Evolutionary conservation across 2,888 invertebrate genomes (phyloP).

Genomic region (Plagiodera versicolora): DNA sequence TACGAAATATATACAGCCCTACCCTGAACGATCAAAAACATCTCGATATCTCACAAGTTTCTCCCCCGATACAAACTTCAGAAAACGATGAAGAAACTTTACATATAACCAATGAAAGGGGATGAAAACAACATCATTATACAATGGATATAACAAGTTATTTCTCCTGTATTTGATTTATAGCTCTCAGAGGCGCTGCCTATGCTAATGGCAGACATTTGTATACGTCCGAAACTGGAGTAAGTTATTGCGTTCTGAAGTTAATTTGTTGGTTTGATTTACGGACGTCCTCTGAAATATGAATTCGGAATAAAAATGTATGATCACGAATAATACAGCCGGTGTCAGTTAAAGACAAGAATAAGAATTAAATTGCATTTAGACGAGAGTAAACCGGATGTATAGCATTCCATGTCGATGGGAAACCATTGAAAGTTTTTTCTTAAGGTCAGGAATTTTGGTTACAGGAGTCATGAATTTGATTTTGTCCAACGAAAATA

Average conservation of each 20-base stretch:
- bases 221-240: slow-evolving; percentile 52
- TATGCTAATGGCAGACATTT: slow-evolving; percentile 57
- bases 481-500: too few relatives aligned
- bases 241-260: slow-evolving; percentile 55
- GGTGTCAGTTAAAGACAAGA: not conserved
- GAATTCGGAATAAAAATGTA: slow-evolving; percentile 19
- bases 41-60: slow-evolving; percentile 16
- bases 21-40: not conserved
- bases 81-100: slow-evolving; percentile 41
- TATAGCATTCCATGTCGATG: too few relatives aligned
- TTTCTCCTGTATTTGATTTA: slow-evolving; percentile 56
- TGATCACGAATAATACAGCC: not conserved
- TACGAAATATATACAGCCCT: too few relatives aligned
- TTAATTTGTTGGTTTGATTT: slow-evolving; percentile 58
- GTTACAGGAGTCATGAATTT: too few relatives aligned
- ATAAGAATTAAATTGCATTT: too few relatives aligned
- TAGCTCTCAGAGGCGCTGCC: slow-evolving; percentile 53
- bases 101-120: slow-evolving; percentile 49
- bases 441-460: too few relatives aligned
- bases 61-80: slow-evolving; percentile 33
- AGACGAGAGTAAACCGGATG: too few relatives aligned
- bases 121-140: slow-evolving; percentile 56
- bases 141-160: slow-evolving; percentile 56
- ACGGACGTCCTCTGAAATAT: slow-evolving; percentile 48
- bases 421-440: too few relatives aligned